phyloP scores from a whole-genome alignment of 1,140 invertebrate genomes.

The Halotydeus destructor region DNA sequence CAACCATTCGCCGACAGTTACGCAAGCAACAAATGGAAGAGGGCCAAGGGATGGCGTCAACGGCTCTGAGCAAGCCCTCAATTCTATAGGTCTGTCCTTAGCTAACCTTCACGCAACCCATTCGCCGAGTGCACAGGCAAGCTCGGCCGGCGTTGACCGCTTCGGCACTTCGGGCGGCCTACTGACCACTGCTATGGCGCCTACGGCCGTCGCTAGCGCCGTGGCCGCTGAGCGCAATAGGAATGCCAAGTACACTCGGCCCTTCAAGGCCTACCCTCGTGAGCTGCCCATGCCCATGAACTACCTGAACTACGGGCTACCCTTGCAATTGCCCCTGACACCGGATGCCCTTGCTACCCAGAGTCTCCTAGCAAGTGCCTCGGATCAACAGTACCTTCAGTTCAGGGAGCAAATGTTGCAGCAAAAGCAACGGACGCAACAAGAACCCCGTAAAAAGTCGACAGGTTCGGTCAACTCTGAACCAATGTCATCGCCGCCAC shows the following conservation, averaged over 20 bases:
- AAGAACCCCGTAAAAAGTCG: background rate
- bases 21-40: background rate
- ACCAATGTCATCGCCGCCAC: background rate
- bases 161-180: slow-evolving; percentile 4
- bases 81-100: background rate
- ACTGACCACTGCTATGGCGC: background rate
- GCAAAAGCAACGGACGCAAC: background rate
- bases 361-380: background rate
- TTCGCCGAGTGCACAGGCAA: slow-evolving; percentile 3
- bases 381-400: slow-evolving; percentile 3
- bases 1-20: background rate
- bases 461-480: background rate
- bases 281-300: background rate
- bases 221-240: background rate
- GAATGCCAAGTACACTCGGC: slow-evolving; percentile 2
- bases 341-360: background rate
- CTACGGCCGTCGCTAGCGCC: background rate
- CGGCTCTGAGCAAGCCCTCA: too few species aligned
- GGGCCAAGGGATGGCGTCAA: background rate
- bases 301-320: background rate
- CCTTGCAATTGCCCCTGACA: slow-evolving; percentile 1
- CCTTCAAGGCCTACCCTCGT: slow-evolving; percentile 8
- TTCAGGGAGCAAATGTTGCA: slow-evolving; percentile 2
- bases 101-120: background rate
- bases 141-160: background rate